Evolutionary conservation across 2,797 vertebrate species (phyloP), one percentile per base, ranked within the genome.

Genomic region (Percopsis omiscomaycus): DNA sequence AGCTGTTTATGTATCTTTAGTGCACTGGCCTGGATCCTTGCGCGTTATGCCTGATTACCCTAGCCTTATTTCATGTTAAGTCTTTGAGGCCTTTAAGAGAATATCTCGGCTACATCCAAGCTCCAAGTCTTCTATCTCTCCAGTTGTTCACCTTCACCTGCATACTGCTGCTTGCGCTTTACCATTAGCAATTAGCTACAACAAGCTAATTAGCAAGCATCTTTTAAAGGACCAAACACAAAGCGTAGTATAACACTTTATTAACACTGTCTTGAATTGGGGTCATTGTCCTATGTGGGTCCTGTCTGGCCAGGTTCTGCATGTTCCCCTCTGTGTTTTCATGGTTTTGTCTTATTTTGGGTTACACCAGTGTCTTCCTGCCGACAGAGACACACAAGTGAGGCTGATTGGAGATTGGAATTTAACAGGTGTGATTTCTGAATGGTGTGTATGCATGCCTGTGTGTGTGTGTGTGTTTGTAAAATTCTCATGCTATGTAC

Each of bases 51-150:
- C 5, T 66, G 55, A 48, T 10, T 65, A 28, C 58, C 15, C 15
- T 62, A 51, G 62, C 61, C 51, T 66, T 22, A 66, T 54, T 62
- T 63, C 16, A 64, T 52, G 1, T 0, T 65, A 70, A 66, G 75
- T 77, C 62, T 73, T 78, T 47, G 56, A 65, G 60, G 55, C 22
- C 42, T 4, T 29, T n/a, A 37, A 30, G 9, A 37, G 49, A 59
- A 74, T 67, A 72, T 81, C 81, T 81, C 71, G 85, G 89, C 81
- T 86, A 81, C 71, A 66, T 82, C 73, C 80, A 63, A 77, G 74
- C 78, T 53, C 58, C 71, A 57, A 71, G 22, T 64, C 75, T 77
- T 72, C 71, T 78, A 75, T 62, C 74, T 66, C 64, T 60, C 77
- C 68, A 44, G 37, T n/a, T 72, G 78, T 66, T n/a, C 55, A 46